Evolutionary conservation across 2,797 vertebrate genomes (phyloP), one percentile per base, ranked within the genome.

Genomic region (Alfaro cultratus): DNA sequence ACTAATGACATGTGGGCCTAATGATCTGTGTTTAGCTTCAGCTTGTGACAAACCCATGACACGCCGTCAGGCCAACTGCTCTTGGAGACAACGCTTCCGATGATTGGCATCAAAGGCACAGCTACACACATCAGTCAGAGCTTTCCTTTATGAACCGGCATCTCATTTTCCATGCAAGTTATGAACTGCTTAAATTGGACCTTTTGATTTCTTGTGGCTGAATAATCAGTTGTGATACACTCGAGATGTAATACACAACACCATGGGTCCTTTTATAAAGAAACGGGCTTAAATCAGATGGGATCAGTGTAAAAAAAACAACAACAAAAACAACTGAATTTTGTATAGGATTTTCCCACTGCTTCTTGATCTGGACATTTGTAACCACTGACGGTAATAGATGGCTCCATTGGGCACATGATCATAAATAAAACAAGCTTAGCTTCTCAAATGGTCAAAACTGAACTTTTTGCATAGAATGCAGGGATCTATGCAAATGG

Each of bases 381-480:
- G 87, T 79, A 82, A 72, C 85, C 82, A 70, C 62, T 77, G 83
- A 91, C 86, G 87, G 93, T 93, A 94, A 95, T 90, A 85, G 90
- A 95, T 84, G 89, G 89, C 91, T 93, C 89, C 57, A 72, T 9
- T 53, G 88, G 80, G 80, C 7, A 72, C 77, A 71, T 80, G 89
- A 90, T 94, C 93, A 95, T 94, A 93, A 95, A 96, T 94, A 95
- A 94, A 94, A 93, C 88, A 95, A 86, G 86, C 57, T 0, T 23
- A 72, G 80, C 80, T 78, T 68, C 86, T 84, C 45, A 71, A 76
- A 76, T 76, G 87, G 81, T 88, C 91, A 92, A 89, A 91, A 85
- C 89, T 88, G 74, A 29, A 76, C 82, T 85, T 89, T 91, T 86
- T 79, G 81, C 60, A 41, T 82, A 53, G 89, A 91, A 90, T 36